Evolutionary conservation across 2,888 invertebrate species (phyloP), one percentile per base, ranked within the genome.

Genomic region (Scelioninae gen. 2): DNA sequence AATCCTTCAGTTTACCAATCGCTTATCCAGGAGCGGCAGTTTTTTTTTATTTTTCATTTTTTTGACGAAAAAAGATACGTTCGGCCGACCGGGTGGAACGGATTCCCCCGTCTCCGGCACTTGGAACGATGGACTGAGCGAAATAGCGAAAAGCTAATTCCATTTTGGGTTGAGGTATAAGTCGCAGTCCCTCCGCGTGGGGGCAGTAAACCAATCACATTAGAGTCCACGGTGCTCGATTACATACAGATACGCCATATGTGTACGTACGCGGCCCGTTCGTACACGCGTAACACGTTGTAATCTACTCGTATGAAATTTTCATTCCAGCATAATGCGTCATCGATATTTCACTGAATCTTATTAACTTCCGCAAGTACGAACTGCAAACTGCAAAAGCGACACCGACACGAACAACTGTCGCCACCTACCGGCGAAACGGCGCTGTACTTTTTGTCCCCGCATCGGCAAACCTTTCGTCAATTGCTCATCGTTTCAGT

Each of bases 111-210:
- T 74, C 70, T 65, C 53, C 43, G 50, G 74, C 79, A 79, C 79
- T 80, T 79, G 78, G 79, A 76, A 78, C 77, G 78, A 80, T 80
- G 78, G 78, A 79, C 79, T 78, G 75, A 68, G 71, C 77, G 79
- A 80, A 81, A 82, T 81, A 81, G 82, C 81, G 79, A 80, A 80
- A 81, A 82, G 82, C 80, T 83, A 83, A 83, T 83, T 83, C 80
- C 81, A 82, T 81, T 83, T 82, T 77, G 79, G 70, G 57, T 77
- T 78, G 76, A 73, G 72, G 74, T 78, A 79, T 76, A 79, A 78
- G 79, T 80, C 78, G 77, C 69, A 77, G 68, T 46, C 67, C 48
- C 41, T 28, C 45, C 71, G 46, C 45, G 68, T 70, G 63, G 63
- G 72, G 67, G 77, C 78, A 80, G 81, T 82, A 82, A 82, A 83